A percentile compares a stretch with the other conserved stretches of the same genome.
phyloP scores from a whole-genome alignment of 2,797 vertebrate genomes.

The Neomorphus geoffroyi region DNA sequence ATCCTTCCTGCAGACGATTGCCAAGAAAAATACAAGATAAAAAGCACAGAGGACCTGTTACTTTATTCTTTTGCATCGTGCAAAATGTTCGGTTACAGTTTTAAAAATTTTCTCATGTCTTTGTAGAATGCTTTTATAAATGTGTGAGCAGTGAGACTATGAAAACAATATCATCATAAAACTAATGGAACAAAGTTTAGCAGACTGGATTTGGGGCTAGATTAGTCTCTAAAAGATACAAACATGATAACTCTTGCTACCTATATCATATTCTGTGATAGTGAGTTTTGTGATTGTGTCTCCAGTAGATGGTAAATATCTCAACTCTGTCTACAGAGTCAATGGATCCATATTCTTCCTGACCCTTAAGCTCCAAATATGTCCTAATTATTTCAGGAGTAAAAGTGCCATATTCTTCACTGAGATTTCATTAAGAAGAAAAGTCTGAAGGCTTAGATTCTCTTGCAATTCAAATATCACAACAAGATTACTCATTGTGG shows the following conservation, averaged over 20 bases:
- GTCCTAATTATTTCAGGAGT: neutral
- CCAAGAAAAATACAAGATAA: neutral
- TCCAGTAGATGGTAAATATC: neutral
- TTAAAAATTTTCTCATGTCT: neutral
- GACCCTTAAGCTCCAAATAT: neutral
- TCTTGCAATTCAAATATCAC: neutral
- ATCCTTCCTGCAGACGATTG: neutral
- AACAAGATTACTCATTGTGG: neutral
- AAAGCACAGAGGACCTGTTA: neutral
- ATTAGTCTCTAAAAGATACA: neutral
- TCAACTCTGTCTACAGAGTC: neutral
- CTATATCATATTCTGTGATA: neutral
- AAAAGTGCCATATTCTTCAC: neutral
- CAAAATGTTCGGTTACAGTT: neutral
- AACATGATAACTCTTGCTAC: neutral
- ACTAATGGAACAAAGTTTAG: neutral
- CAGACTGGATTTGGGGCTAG: neutral
- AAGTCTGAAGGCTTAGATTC: neutral
- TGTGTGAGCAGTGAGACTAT: fast-evolving
- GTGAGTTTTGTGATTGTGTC: neutral
- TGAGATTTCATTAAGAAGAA: neutral
- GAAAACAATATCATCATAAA: neutral
- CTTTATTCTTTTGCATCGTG: neutral
- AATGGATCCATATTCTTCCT: neutral
- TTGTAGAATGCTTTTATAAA: neutral